Conservation (phyloP, 2,113 vertebrate species). For the Aegithalos caudatus region DNA sequence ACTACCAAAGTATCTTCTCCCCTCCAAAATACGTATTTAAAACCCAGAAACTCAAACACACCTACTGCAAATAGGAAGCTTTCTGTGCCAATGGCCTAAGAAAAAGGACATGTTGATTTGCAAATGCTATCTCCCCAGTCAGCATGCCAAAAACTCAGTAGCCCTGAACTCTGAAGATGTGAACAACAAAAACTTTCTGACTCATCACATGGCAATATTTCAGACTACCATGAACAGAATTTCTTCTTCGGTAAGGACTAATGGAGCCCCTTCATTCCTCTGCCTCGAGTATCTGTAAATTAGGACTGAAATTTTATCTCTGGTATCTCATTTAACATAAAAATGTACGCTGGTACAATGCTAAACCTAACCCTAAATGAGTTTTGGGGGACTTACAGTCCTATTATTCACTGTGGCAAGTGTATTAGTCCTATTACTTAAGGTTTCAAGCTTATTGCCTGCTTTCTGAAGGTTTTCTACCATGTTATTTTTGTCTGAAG, state of each 20-base stretch:
- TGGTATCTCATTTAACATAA: not conserved
- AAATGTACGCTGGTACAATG: not conserved
- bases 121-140: not conserved
- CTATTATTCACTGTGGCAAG: not conserved
- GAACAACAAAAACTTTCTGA: slow-evolving; percentile 6
- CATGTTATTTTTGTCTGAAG: not conserved
- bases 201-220: not conserved
- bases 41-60: not conserved
- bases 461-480: not conserved
- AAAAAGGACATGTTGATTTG: not conserved
- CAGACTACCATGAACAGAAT: not conserved
- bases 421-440: not conserved
- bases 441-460: not conserved
- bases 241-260: slow-evolving; percentile 13
- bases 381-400: not conserved
- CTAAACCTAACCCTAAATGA: too few relatives aligned
- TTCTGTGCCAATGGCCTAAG: not conserved
- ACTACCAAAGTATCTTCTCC: not conserved
- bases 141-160: not conserved
- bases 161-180: not conserved
- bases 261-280: not conserved
- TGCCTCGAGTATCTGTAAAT: not conserved
- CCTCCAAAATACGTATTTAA: not conserved
- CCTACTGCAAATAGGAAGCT: not conserved
- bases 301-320: slow-evolving; percentile 1